A percentile compares a stretch with the other conserved stretches of the same genome.
Evolutionary conservation across 1,140 invertebrate genomes (phyloP).

Genomic region (Drosophila grimshawi): DNA sequence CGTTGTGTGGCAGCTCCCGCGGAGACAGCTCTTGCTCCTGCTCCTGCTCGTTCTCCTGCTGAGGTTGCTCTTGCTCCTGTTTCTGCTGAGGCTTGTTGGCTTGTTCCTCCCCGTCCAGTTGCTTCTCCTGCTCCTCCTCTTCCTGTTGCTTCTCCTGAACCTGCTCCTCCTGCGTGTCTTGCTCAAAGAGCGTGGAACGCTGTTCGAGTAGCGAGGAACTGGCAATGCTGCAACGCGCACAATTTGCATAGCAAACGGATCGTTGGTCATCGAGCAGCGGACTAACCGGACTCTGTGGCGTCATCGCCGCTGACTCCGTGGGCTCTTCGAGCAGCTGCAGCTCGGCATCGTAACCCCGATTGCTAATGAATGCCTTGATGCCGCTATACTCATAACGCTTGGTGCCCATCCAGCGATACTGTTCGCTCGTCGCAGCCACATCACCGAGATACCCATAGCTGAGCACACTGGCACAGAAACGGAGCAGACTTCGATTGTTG

Average conservation of each 20-base stretch:
- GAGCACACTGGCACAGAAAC: constrained; percentile 92
- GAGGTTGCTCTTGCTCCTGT: constrained; percentile 1
- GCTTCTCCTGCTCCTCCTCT: background rate
- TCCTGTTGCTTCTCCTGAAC: constrained; percentile 55
- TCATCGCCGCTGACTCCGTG: constrained; percentile 19
- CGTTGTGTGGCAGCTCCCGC: no score
- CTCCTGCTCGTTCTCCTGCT: background rate
- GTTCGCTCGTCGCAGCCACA: constrained; percentile 92
- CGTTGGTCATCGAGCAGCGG: constrained; percentile 40
- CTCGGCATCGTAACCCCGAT: constrained; percentile 90
- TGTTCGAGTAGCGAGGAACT: constrained; percentile 84
- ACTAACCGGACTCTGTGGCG: constrained; percentile 59
- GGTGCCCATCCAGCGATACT: constrained; percentile 95
- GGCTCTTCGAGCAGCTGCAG: constrained; percentile 64
- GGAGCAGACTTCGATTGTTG: constrained; percentile 87
- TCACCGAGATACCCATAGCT: constrained; percentile 96
- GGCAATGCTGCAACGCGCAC: constrained; percentile 67
- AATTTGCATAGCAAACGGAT: constrained; percentile 77
- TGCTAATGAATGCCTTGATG: constrained; percentile 90
- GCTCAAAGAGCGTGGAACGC: constrained; percentile 68
- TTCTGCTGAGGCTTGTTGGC: background rate
- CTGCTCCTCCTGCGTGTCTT: constrained; percentile 51
- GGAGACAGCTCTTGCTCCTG: no score
- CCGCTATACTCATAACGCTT: constrained; percentile 93
- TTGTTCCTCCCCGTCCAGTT: background rate